phyloP scores from a whole-genome alignment of 1,140 invertebrate genomes.

The Trichonephila clavipes region DNA sequence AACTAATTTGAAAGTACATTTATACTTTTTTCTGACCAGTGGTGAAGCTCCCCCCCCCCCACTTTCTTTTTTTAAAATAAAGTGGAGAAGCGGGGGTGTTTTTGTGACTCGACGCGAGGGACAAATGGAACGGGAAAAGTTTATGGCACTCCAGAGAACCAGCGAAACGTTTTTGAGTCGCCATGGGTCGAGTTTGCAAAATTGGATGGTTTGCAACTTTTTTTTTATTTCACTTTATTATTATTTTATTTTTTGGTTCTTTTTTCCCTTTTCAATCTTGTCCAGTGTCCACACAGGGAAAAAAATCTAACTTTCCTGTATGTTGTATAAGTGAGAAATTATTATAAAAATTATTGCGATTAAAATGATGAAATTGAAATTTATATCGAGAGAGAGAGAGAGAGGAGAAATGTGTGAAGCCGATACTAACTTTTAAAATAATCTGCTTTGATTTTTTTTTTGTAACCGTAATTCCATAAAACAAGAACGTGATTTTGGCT shows the following conservation, averaged over 20 bases:
- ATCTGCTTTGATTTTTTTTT: too few relatives aligned
- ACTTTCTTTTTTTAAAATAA: neutral
- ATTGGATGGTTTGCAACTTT: slow-evolving; percentile 47
- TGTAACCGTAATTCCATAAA: too few relatives aligned
- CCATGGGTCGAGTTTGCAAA: slow-evolving; percentile 68
- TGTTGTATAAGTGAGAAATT: too few relatives aligned
- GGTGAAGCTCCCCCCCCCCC: neutral
- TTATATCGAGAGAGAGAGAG: too few relatives aligned
- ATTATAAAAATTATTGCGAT: too few relatives aligned
- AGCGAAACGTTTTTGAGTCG: slow-evolving; percentile 40
- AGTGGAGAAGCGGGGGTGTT: neutral
- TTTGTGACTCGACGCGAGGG: neutral
- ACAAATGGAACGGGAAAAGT: slow-evolving; percentile 43
- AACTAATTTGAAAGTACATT: neutral
- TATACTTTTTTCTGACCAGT: slow-evolving; percentile 20
- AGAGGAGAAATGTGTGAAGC: too few relatives aligned
- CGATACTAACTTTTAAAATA: too few relatives aligned
- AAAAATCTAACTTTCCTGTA: too few relatives aligned
- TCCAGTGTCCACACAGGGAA: neutral
- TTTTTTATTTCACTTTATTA: neutral
- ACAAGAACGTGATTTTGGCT: too few relatives aligned
- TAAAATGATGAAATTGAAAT: too few relatives aligned
- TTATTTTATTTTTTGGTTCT: neutral
- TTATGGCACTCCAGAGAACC: slow-evolving; percentile 9
- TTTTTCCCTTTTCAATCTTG: neutral